Evolutionary conservation across 2,113 vertebrate species (phyloP).

Genomic region (Parus major): DNA sequence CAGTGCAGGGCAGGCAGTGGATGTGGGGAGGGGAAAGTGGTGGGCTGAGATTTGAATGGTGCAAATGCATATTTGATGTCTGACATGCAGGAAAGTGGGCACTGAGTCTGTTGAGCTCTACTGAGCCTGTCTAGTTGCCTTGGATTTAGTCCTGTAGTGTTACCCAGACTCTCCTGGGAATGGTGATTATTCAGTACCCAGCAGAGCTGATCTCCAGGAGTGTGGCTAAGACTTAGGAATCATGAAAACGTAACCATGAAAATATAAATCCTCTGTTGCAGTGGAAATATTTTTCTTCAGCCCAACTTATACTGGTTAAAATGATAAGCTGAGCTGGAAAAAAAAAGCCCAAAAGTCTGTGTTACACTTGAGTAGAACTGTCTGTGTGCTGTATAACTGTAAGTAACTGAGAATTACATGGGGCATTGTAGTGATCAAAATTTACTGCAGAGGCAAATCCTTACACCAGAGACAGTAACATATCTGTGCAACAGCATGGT

Average conservation of each 20-base stretch:
- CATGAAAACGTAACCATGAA: not conserved
- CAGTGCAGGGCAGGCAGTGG: not conserved
- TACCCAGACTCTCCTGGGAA: not conserved
- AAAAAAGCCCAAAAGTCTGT: not conserved
- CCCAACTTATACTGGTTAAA: not conserved
- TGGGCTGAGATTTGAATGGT: not conserved
- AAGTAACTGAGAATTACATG: not conserved
- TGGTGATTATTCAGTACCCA: not conserved
- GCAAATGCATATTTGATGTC: not conserved
- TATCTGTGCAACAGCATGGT: not conserved
- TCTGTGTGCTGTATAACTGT: not conserved
- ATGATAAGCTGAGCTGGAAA: not conserved
- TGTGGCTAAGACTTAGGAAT: fast-evolving
- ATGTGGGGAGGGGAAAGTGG: not conserved
- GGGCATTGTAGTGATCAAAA: not conserved
- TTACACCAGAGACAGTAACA: not conserved
- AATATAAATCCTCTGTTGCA: not conserved
- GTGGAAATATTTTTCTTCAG: not conserved
- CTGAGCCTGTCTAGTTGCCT: fast-evolving
- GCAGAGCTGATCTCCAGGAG: not conserved
- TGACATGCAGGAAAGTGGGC: not conserved
- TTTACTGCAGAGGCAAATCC: not conserved
- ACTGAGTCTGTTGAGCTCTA: not conserved
- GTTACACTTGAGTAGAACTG: not conserved
- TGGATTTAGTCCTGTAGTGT: not conserved